Evolutionary conservation across 2,888 invertebrate species (phyloP).

Genomic region (Coleophora deauratella): DNA sequence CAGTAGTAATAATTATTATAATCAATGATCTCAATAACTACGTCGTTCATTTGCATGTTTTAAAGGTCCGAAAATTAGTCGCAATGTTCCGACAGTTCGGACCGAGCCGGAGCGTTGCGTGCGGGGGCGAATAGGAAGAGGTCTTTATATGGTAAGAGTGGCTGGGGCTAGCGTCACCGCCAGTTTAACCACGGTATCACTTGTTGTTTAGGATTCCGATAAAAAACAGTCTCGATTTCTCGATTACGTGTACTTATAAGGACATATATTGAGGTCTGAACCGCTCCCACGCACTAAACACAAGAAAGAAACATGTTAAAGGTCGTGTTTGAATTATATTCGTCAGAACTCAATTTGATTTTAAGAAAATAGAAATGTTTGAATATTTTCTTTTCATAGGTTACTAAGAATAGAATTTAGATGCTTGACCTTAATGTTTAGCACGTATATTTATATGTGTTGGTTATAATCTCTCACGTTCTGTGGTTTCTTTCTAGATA

Average conservation of each 20-base stretch:
- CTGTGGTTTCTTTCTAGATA: too few species aligned
- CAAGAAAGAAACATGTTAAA: too few species aligned
- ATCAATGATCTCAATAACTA: slow-evolving; percentile 1
- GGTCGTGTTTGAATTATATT: neutral
- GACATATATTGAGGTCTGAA: slow-evolving; percentile 46
- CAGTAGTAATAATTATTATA: too few species aligned
- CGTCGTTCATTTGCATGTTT: slow-evolving; percentile 34
- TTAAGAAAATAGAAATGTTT: neutral
- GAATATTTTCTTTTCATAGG: too few species aligned
- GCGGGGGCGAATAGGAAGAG: slow-evolving; percentile 71
- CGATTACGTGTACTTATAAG: slow-evolving; percentile 52
- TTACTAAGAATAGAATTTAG: too few species aligned
- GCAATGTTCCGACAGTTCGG: slow-evolving; percentile 41
- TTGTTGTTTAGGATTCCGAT: slow-evolving; percentile 44
- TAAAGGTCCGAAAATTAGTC: slow-evolving; percentile 44
- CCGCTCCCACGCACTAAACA: slow-evolving; percentile 31
- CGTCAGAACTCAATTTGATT: neutral
- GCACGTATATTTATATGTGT: too few species aligned
- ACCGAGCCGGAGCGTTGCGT: slow-evolving; percentile 16
- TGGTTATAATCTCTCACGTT: too few species aligned
- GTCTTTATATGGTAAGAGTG: slow-evolving; percentile 52
- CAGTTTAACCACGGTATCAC: slow-evolving; percentile 40
- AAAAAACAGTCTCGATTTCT: slow-evolving; percentile 37
- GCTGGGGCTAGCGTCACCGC: slow-evolving; percentile 58
- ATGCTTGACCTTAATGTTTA: too few species aligned